These are phyloP conservation scores for Brachypalpus laphriformis DNA, from an alignment of 2,888 invertebrate species.

Conservation along the genomic window DNA sequence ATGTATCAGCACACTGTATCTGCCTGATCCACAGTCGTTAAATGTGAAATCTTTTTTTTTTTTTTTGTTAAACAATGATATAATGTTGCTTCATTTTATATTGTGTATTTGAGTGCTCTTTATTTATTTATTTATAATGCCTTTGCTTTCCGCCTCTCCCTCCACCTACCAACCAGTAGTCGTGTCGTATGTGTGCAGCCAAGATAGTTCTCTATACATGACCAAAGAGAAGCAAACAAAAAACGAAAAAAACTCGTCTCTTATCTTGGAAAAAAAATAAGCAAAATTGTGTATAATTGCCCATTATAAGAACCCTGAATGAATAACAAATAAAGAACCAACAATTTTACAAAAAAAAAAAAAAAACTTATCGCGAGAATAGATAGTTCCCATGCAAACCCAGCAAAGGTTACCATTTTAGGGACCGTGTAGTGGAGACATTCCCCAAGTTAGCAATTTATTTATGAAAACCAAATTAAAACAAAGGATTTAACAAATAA, in stretches of 20 bases:
- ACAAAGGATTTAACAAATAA: not conserved
- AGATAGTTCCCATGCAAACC: not conserved
- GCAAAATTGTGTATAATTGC: constrained; percentile 7
- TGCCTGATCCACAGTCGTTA: constrained; percentile 22
- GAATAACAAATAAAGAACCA: constrained; percentile 5
- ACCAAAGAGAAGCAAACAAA: constrained; percentile 39
- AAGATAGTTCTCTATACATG: constrained; percentile 60
- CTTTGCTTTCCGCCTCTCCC: constrained; percentile 1
- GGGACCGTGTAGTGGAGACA: constrained; percentile 4
- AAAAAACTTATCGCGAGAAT: not conserved
- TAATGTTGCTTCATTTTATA: constrained; percentile 15
- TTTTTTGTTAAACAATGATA: constrained; percentile 20
- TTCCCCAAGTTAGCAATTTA: not conserved
- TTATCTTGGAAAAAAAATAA: constrained; percentile 40
- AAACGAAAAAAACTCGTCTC: constrained; percentile 1
- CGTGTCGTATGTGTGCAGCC: constrained; percentile 15
- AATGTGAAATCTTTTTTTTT: constrained; percentile 14
- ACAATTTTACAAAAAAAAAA: not conserved
- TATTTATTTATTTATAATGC: constrained; percentile 59
- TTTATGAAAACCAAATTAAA: not conserved
- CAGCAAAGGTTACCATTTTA: not conserved
- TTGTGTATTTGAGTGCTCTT: constrained; percentile 30
- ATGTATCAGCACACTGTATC: constrained; percentile 7
- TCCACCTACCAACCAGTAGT: not conserved
- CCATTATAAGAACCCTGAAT: not conserved